Evolutionary conservation across 1,140 invertebrate species (phyloP).

Genomic region (Drosophila rufa): DNA sequence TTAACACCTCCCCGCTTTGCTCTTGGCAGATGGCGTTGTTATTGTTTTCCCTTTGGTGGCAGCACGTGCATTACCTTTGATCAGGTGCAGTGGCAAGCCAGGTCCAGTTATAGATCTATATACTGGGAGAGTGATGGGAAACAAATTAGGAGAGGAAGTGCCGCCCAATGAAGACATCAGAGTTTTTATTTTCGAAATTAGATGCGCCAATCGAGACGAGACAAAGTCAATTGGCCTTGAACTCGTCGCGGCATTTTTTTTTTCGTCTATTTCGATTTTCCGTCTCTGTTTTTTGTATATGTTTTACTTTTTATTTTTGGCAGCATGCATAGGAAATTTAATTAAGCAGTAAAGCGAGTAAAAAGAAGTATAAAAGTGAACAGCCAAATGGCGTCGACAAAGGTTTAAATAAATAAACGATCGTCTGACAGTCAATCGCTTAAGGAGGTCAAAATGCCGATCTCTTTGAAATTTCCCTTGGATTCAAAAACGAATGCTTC

Average conservation of each 20-base stretch:
- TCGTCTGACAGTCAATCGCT: constrained; percentile 51
- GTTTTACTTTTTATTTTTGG: constrained; percentile 57
- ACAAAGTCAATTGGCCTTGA: constrained; percentile 71
- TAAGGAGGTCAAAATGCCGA: constrained; percentile 59
- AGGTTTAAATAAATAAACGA: constrained; percentile 38
- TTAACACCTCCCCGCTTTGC: constrained; percentile 33
- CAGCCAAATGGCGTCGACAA: constrained; percentile 49
- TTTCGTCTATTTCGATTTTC: constrained; percentile 29
- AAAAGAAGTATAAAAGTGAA: constrained; percentile 37
- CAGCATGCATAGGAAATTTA: constrained; percentile 69
- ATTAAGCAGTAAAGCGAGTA: constrained; percentile 50
- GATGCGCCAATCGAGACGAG: constrained; percentile 60
- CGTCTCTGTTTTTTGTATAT: constrained; percentile 28
- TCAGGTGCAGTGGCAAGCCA: constrained; percentile 44
- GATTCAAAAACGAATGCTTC: constrained; percentile 13
- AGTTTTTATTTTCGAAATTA: constrained; percentile 41
- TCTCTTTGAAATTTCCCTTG: constrained; percentile 29
- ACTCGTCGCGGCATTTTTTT: constrained; percentile 44
- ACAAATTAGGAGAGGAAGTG: constrained; percentile 19
- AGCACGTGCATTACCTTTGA: constrained; percentile 47
- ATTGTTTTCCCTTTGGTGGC: constrained; percentile 47
- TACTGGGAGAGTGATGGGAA: constrained; percentile 5
- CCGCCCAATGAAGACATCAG: constrained; percentile 44
- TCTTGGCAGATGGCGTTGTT: constrained; percentile 48
- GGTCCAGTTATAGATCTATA: constrained; percentile 25